Evolutionary conservation across 2,888 invertebrate species (phyloP).

Genomic region (Drosophila kambysellisi): DNA sequence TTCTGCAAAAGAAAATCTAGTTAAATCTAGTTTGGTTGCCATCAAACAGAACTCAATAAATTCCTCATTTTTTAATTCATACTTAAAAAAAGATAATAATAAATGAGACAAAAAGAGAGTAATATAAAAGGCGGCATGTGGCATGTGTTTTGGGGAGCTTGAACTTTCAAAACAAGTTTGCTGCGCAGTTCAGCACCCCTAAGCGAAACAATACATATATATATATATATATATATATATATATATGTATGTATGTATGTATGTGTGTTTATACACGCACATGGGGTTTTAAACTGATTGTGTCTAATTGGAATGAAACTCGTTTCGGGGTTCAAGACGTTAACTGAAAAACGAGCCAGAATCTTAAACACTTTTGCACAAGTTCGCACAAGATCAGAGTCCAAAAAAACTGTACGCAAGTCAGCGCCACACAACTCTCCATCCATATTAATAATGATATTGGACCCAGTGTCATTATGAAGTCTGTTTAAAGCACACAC

Average conservation of each 20-base stretch:
- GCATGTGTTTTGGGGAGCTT: conserved; percentile 21
- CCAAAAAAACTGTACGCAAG: not conserved
- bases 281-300: conserved; percentile 46
- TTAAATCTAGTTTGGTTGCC: not conserved
- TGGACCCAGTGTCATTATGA: not conserved
- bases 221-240: not conserved
- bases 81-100: not conserved
- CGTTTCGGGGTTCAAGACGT: conserved; percentile 50
- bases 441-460: not conserved
- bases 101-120: not conserved
- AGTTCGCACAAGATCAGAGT: conserved; percentile 3
- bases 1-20: not conserved
- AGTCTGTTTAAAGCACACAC: not conserved
- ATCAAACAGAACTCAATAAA: not conserved
- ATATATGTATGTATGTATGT: no score
- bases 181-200: conserved; percentile 47
- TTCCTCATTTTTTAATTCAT: not conserved
- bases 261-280: not conserved
- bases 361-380: conserved; percentile 32
- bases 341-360: conserved; percentile 24
- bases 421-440: conserved; percentile 12
- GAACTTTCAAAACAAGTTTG: conserved; percentile 40
- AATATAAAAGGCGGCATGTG: not conserved
- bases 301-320: conserved; percentile 38
- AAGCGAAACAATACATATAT: not conserved